Evolutionary conservation across 2,113 vertebrate genomes (phyloP).

Genomic region (Pycnonotus jocosus): DNA sequence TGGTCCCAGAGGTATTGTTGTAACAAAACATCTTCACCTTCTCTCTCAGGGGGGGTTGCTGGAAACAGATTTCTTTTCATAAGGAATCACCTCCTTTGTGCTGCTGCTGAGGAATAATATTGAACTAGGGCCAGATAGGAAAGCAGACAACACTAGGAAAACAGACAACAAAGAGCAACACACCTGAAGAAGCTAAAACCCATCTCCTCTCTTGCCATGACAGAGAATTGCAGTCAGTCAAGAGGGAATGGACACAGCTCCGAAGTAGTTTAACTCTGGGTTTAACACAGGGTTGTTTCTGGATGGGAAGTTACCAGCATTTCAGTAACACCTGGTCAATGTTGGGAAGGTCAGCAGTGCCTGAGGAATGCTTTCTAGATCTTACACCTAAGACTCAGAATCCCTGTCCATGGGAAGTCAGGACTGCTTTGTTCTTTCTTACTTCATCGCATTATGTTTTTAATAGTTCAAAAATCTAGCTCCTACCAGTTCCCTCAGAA

Average conservation of each 20-base stretch:
- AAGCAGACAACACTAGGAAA: background rate
- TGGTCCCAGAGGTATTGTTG: background rate
- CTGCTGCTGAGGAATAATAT: background rate
- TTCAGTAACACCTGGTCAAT: background rate
- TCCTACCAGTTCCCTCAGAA: background rate
- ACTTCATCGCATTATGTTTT: background rate
- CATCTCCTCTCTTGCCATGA: background rate
- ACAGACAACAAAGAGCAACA: background rate
- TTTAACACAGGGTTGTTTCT: background rate
- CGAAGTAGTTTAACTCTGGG: background rate
- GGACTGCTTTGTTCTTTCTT: background rate
- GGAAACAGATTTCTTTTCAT: background rate
- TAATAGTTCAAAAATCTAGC: background rate
- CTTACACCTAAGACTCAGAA: background rate
- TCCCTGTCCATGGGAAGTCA: background rate
- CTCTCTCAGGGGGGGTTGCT: background rate
- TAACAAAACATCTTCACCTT: background rate
- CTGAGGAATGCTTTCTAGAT: background rate
- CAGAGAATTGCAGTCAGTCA: background rate
- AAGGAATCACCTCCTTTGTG: background rate
- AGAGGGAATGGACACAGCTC: background rate
- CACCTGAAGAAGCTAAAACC: background rate
- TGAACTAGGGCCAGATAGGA: background rate
- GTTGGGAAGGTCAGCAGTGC: background rate
- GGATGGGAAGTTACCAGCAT: background rate